Evolutionary conservation across 2,797 vertebrate species (phyloP).

Genomic region (Clamator glandarius): DNA sequence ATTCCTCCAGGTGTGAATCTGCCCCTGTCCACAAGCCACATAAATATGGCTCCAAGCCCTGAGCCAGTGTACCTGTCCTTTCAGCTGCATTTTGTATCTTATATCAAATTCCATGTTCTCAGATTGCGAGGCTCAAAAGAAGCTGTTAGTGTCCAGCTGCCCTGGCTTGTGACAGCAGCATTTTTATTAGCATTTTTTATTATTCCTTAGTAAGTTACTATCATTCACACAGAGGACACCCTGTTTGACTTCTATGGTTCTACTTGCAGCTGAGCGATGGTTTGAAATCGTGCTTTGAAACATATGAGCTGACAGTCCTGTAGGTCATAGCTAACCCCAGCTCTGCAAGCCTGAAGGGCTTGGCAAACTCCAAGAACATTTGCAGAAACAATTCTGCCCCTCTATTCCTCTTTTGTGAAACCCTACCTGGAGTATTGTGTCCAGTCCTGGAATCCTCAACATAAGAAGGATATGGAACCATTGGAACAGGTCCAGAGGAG

Average conservation of each 20-base stretch:
- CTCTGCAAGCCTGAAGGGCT: background rate
- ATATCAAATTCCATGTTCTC: fast-evolving
- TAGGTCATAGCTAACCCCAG: background rate
- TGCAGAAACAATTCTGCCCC: background rate
- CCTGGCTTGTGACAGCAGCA: background rate
- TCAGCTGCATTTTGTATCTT: background rate
- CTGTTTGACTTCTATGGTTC: background rate
- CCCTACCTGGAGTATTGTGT: too few species aligned
- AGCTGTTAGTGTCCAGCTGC: background rate
- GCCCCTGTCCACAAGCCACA: background rate
- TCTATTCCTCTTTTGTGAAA: too few species aligned
- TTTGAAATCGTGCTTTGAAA: background rate
- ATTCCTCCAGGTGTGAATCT: background rate
- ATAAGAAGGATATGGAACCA: too few species aligned
- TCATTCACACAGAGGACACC: background rate
- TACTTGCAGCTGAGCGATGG: background rate
- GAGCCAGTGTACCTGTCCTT: background rate
- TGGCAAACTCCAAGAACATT: background rate
- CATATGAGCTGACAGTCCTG: background rate
- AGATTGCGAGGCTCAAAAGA: background rate
- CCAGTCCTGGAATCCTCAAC: too few species aligned
- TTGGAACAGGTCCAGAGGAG: too few species aligned
- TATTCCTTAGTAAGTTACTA: background rate
- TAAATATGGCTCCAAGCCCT: background rate
- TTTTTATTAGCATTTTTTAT: background rate